Conservation (phyloP, 1,140 invertebrate genomes). For the Drosophila ercepeae region DNA sequence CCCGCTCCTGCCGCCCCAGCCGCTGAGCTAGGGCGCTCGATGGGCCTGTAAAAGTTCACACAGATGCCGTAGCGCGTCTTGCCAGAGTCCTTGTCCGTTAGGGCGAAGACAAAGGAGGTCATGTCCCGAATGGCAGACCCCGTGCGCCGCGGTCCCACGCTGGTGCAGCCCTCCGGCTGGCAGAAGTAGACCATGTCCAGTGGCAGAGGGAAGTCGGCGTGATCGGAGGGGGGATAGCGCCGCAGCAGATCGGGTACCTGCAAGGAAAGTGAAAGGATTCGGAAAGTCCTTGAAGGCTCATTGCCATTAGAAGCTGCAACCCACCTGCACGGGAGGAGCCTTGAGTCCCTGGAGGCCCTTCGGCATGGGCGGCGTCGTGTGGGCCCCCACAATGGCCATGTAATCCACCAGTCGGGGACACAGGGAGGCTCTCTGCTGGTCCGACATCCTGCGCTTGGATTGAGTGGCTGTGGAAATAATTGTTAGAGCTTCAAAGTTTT, state of each 20-base stretch:
- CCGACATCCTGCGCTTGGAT: slow-evolving; percentile 65
- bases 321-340: slow-evolving; percentile 90
- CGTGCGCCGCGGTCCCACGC: slow-evolving; percentile 93
- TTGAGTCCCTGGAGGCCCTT: slow-evolving; percentile 85
- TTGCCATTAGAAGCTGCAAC: neutral
- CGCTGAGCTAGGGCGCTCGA: slow-evolving; percentile 86
- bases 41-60: slow-evolving; percentile 98
- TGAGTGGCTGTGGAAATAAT: slow-evolving; percentile 7
- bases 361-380: slow-evolving; percentile 88
- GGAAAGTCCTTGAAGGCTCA: neutral
- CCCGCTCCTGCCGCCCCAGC: slow-evolving; percentile 19
- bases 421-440: slow-evolving; percentile 90
- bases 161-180: slow-evolving; percentile 99
- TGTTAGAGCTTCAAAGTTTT: neutral
- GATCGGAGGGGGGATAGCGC: slow-evolving; percentile 98
- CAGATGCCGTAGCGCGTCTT: slow-evolving; percentile 97
- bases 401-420: slow-evolving; percentile 96
- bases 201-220: slow-evolving; percentile 98
- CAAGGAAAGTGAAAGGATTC: neutral
- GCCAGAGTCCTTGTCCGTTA: slow-evolving; percentile 99
- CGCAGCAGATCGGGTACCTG: slow-evolving; percentile 95
- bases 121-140: slow-evolving; percentile 91
- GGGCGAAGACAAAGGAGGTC: slow-evolving; percentile 98
- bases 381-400: slow-evolving; percentile 96
- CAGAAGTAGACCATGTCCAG: slow-evolving; percentile 99